A percentile compares a stretch with the other conserved stretches of the same genome.
Conservation (phyloP, 2,797 vertebrate species). For the Setipinna tenuifilis region DNA sequence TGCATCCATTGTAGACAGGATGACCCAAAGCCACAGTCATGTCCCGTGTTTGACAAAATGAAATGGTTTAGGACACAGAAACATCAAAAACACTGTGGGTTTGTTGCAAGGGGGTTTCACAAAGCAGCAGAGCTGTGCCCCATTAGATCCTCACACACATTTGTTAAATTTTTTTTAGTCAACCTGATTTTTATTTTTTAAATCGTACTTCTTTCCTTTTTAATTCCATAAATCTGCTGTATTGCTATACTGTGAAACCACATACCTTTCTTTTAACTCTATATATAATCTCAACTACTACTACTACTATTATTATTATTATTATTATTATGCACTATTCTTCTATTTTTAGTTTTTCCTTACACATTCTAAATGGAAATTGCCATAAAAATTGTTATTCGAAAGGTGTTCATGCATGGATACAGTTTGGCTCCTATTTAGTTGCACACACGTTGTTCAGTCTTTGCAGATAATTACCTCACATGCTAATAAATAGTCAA, state of each 20-base stretch:
- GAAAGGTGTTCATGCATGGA: constrained; percentile 28
- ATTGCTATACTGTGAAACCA: too few relatives aligned
- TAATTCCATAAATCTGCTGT: too few relatives aligned
- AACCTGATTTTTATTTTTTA: too few relatives aligned
- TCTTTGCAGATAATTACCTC: constrained; percentile 55
- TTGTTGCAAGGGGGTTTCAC: constrained; percentile 3
- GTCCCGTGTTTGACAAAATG: neutral
- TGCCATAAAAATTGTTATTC: constrained; percentile 42
- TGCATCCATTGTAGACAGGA: constrained; percentile 59
- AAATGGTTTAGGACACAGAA: neutral
- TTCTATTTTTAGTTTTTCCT: constrained; percentile 27
- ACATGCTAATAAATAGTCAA: constrained; percentile 41
- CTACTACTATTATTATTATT: neutral
- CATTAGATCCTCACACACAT: neutral
- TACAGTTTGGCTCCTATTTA: constrained; percentile 36
- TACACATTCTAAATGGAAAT: constrained; percentile 34
- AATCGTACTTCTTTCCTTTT: neutral
- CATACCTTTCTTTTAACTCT: too few relatives aligned
- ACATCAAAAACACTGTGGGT: neutral
- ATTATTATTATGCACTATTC: neutral
- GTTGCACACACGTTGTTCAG: constrained; percentile 39
- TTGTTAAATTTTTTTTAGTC: neutral
- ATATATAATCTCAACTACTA: constrained; percentile 6
- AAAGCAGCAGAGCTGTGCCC: neutral
- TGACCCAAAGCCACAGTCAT: constrained; percentile 26